A percentile compares a stretch with the other conserved stretches of the same genome.
Conservation (phyloP, 2,797 vertebrate species). For the Staurois parvus region DNA sequence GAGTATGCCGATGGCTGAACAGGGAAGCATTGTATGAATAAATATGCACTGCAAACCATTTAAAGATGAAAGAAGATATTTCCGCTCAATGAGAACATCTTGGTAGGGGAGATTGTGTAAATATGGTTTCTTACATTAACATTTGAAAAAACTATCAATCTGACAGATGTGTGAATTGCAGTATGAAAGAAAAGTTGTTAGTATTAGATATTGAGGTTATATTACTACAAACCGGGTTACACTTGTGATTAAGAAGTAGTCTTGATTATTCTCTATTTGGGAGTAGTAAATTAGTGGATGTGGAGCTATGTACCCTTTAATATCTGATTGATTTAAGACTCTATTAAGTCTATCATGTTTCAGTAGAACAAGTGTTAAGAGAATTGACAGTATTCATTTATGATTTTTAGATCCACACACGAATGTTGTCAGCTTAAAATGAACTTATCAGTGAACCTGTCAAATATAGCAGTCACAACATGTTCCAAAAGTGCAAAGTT, state of each 20-base stretch:
- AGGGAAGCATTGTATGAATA: slow-evolving; percentile 15
- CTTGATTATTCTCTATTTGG: neutral
- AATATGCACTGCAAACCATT: slow-evolving; percentile 20
- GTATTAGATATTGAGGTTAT: neutral
- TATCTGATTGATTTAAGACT: neutral
- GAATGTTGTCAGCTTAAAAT: too few species aligned
- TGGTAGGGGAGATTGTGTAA: neutral
- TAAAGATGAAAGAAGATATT: slow-evolving; percentile 24
- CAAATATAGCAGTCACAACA: too few species aligned
- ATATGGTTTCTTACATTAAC: neutral
- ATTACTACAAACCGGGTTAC: neutral
- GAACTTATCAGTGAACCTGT: too few species aligned
- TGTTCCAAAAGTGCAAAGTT: too few species aligned
- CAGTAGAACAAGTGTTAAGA: too few species aligned
- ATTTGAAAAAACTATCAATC: neutral
- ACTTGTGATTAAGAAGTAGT: neutral
- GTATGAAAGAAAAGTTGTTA: neutral
- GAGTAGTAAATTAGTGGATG: neutral
- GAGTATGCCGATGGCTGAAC: slow-evolving; percentile 17
- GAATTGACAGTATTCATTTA: neutral
- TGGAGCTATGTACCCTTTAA: neutral
- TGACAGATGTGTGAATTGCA: neutral
- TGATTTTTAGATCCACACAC: neutral
- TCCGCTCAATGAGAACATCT: neutral
- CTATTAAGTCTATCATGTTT: neutral